Conservation (phyloP, 2,797 vertebrate genomes). For the Arrhamphus sclerolepis region DNA sequence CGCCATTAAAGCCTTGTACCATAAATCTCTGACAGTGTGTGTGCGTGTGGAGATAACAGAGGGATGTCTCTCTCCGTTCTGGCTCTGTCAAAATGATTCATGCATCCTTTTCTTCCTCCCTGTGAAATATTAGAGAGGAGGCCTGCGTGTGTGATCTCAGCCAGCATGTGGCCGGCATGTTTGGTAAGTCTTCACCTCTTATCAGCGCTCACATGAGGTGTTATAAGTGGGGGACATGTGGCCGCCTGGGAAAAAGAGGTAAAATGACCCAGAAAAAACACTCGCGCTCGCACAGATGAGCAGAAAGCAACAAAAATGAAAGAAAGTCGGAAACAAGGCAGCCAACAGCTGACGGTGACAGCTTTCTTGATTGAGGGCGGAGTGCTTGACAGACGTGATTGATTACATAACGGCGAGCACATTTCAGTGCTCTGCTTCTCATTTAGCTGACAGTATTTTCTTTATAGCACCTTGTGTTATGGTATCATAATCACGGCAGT, state of each 20-base stretch:
- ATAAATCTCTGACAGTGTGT: slow-evolving; percentile 75
- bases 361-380: slow-evolving; percentile 54
- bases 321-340: slow-evolving; percentile 12
- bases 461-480: slow-evolving; percentile 76
- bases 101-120: slow-evolving; percentile 67
- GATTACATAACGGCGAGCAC: slow-evolving; percentile 62
- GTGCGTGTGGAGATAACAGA: slow-evolving; percentile 77
- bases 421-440: slow-evolving; percentile 62
- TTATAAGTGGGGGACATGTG: slow-evolving; percentile 57
- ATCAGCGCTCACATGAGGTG: slow-evolving; percentile 70
- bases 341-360: slow-evolving; percentile 58
- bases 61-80: slow-evolving; percentile 77
- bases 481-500: slow-evolving; percentile 70
- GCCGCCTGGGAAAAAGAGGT: slow-evolving; percentile 46
- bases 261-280: slow-evolving; percentile 51
- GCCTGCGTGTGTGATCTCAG: slow-evolving; percentile 65
- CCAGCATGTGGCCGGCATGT: slow-evolving; percentile 62
- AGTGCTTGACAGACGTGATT: slow-evolving; percentile 67
- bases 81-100: slow-evolving; percentile 76
- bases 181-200: slow-evolving; percentile 72
- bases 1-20: slow-evolving; percentile 74
- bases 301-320: background rate
- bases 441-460: slow-evolving; percentile 75
- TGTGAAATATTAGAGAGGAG: slow-evolving; percentile 70
- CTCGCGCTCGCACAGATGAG: slow-evolving; percentile 18